Evolutionary conservation across 1,140 invertebrate species (phyloP).

Genomic region (Protaetia brevitarsis): DNA sequence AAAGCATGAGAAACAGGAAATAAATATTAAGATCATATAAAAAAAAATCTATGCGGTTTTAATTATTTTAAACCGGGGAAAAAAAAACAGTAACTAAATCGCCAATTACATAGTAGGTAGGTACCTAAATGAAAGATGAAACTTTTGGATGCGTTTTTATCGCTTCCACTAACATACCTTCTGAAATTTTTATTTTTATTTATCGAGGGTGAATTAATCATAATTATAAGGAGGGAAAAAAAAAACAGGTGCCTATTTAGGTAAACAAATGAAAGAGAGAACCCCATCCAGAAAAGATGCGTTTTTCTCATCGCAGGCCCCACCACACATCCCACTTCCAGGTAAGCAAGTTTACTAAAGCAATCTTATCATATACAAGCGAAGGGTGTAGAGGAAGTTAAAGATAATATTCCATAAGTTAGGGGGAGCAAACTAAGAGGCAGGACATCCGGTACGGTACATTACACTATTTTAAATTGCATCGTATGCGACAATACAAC

Average conservation of each 20-base stretch:
- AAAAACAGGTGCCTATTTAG: background rate
- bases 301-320: too few relatives aligned
- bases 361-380: constrained; percentile 8
- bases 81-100: too few relatives aligned
- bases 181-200: background rate
- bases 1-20: background rate
- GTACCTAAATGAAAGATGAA: too few relatives aligned
- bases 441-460: constrained; percentile 47
- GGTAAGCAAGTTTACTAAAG: constrained; percentile 7
- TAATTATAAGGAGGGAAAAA: background rate
- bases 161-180: background rate
- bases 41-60: background rate
- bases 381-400: constrained; percentile 39
- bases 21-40: background rate
- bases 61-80: too few relatives aligned
- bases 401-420: constrained; percentile 46
- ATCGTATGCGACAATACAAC: constrained; percentile 1
- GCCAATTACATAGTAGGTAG: too few relatives aligned
- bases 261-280: too few relatives aligned
- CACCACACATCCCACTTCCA: background rate
- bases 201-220: background rate
- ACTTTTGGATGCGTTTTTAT: too few relatives aligned
- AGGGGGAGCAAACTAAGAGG: constrained; percentile 40
- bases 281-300: too few relatives aligned
- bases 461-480: constrained; percentile 34